Conservation (phyloP, 2,113 vertebrate genomes). For the Anhinga anhinga region DNA sequence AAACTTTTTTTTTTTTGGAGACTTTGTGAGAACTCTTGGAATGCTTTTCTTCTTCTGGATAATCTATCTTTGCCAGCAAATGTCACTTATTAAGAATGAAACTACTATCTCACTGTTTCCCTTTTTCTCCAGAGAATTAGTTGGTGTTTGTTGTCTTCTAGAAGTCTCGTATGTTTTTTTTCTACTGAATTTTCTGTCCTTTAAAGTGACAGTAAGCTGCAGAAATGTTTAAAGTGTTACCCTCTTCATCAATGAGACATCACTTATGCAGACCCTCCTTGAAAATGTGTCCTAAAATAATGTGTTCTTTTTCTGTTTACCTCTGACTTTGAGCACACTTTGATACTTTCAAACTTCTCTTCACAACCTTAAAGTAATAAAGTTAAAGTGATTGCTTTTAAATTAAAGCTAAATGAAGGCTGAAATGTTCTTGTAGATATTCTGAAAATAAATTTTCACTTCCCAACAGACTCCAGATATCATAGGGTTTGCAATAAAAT, state of each 20-base stretch:
- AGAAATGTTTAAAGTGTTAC: not conserved
- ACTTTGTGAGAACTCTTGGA: not conserved
- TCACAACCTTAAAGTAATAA: not conserved
- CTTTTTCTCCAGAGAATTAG: not conserved
- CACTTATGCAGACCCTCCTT: not conserved
- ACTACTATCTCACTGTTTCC: not conserved
- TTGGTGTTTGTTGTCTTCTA: not conserved
- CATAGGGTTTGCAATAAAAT: not conserved
- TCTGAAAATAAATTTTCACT: not conserved
- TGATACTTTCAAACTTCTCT: not conserved
- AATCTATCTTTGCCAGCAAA: not conserved
- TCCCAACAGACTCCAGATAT: not conserved
- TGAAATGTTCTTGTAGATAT: not conserved
- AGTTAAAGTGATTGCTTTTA: not conserved
- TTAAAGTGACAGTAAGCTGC: not conserved
- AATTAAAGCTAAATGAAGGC: not conserved
- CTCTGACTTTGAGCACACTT: not conserved
- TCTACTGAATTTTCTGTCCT: not conserved
- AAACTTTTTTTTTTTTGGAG: not conserved
- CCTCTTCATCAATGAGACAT: not conserved
- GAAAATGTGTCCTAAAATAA: not conserved
- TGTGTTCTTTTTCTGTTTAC: not conserved
- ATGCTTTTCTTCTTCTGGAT: not conserved
- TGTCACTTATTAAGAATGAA: not conserved
- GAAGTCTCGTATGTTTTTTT: not conserved